phyloP scores from a whole-genome alignment of 2,113 vertebrate genomes.

The Oxyura jamaicensis region DNA sequence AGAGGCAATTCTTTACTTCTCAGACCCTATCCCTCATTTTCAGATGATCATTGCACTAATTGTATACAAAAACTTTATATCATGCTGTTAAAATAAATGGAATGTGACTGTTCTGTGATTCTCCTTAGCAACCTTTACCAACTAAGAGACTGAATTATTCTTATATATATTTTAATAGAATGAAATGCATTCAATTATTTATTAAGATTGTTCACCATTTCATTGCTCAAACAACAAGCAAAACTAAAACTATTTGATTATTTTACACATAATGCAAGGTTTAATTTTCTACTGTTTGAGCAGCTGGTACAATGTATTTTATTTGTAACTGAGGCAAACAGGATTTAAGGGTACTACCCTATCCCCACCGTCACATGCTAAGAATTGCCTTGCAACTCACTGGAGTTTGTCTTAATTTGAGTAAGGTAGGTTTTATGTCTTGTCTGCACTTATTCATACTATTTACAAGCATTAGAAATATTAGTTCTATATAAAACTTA shows the following conservation, averaged over 20 bases:
- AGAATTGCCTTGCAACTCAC: not conserved
- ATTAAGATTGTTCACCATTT: not conserved
- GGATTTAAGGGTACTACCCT: not conserved
- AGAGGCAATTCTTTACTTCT: conserved; percentile 78
- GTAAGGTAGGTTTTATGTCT: not conserved
- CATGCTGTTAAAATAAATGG: conserved; percentile 75
- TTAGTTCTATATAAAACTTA: not conserved
- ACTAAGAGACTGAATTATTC: conserved; percentile 64
- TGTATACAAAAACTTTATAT: conserved; percentile 82
- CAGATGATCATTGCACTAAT: conserved; percentile 76
- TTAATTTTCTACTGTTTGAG: not conserved
- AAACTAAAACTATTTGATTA: not conserved
- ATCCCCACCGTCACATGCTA: not conserved
- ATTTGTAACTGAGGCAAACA: conserved; percentile 1
- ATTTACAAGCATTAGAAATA: not conserved
- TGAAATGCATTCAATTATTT: not conserved
- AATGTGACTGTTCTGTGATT: conserved; percentile 75
- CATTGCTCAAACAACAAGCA: not conserved
- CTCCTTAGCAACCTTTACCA: conserved; percentile 73
- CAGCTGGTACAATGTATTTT: not conserved
- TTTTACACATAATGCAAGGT: not conserved
- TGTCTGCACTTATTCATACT: not conserved
- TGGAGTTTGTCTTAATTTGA: not conserved
- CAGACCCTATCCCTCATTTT: conserved; percentile 72
- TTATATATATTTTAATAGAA: not conserved